Base-by-base conservation (phyloP, 2,888 invertebrate species). In the Horisme vitalbata region DNA sequence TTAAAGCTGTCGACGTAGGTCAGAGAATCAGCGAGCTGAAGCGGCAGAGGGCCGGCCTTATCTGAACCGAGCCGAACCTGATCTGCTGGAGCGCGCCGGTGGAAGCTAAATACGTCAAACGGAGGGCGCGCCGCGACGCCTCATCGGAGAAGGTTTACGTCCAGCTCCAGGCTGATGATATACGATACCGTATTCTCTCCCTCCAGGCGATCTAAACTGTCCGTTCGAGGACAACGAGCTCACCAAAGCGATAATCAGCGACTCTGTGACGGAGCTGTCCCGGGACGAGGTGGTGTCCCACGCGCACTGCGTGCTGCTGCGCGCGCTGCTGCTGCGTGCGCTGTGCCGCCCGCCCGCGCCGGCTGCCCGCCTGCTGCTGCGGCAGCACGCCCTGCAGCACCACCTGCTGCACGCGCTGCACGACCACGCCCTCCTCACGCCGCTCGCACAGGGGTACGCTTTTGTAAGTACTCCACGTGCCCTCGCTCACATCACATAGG, bases 381-480 rank as follows among this genome's bases (percentile, higher is more conserved):
- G 80, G 3, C 55, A 80, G 2, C 69, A 63, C 12, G 60, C 59
- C 1, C 52, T 83, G n/a, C n/a, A n/a, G n/a, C n/a, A n/a, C 0
- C 10, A 83, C 3, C 31, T 52, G n/a, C 55, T 75, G 1, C 53
- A 85, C 23, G 45, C 63, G 38, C 74, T 81, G 3, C 55, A 78
- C 5, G 71, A 80, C 2, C 69, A 63, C 12, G 60, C 59, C 1
- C 52, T 83, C 0, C 10, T 83, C 3, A 31, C 52, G n/a, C 55
- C 75, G 1, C 53, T 86, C 23, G 45, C 63, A 38, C 74, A 79
- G 7, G 75, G 69, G 6, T 84, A 83, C 34, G 73, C 69, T 1
- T 82, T 75, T 48, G 86, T 86, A 45, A 83, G 85, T 83, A 4
- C 11, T n/a, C 5, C 26, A 26, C n/a, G 3, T n/a, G n/a, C n/a